phyloP scores from a whole-genome alignment of 2,888 invertebrate genomes.

The Scelioninae gen. 1 region DNA sequence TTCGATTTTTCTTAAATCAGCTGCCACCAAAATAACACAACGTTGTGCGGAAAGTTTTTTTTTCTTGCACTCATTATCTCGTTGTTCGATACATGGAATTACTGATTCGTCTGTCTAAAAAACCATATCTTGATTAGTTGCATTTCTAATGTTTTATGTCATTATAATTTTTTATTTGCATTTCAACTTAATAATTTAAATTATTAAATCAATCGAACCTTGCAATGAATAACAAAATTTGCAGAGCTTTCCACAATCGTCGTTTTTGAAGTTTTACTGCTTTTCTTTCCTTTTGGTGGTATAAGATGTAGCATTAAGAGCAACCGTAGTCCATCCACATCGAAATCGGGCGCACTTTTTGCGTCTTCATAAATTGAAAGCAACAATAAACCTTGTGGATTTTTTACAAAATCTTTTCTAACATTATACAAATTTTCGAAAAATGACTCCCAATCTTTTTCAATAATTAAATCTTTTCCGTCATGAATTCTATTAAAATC shows the following conservation, averaged over 20 bases:
- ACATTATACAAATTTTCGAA: conserved; percentile 13
- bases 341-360: not conserved
- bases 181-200: not conserved
- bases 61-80: not conserved
- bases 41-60: conserved; percentile 10
- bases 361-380: conserved; percentile 1
- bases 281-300: conserved; percentile 4
- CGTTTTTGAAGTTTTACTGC: conserved; percentile 6
- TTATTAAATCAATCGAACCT: not conserved
- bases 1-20: conserved; percentile 16
- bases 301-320: conserved; percentile 5
- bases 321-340: conserved; percentile 1
- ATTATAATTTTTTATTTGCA: not conserved
- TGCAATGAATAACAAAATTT: conserved; percentile 10
- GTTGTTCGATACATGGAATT: not conserved
- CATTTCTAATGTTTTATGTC: not conserved
- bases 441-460: conserved; percentile 27
- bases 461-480: conserved; percentile 25
- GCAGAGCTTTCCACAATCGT: conserved; percentile 8
- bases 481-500: conserved; percentile 9
- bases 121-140: not conserved
- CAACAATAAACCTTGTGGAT: conserved; percentile 4
- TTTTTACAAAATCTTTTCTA: not conserved
- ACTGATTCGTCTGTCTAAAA: not conserved
- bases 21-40: conserved; percentile 11